Percentiles rank a stretch among this genome's conserved stretches.
Evolutionary conservation across 2,888 invertebrate genomes (phyloP).

Genomic region (Caenorhabditis panamensis): DNA sequence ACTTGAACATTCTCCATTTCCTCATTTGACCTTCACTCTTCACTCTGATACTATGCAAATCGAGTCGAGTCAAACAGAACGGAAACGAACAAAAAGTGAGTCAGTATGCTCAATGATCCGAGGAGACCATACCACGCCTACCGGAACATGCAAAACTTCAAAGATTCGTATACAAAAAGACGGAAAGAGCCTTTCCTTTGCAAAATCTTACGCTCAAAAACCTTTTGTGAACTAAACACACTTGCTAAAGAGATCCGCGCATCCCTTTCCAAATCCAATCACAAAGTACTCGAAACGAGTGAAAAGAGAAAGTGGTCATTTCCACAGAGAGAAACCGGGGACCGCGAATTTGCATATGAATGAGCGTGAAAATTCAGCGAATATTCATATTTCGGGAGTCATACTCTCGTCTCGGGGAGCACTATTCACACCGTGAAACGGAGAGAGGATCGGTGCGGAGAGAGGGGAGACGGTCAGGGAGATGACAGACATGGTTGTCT

Average conservation of each 20-base stretch:
- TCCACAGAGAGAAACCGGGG: background rate
- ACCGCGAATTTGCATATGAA: conserved; percentile 58
- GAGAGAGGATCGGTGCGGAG: conserved; percentile 6
- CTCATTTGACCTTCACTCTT: background rate
- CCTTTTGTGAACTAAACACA: background rate
- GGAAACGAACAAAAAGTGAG: background rate
- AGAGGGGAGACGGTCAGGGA: background rate
- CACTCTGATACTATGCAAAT: background rate
- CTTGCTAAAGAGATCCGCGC: background rate
- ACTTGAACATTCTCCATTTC: too few relatives aligned
- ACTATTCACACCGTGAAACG: conserved; percentile 6
- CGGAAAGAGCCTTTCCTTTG: too few relatives aligned
- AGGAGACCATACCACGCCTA: background rate
- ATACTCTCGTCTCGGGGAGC: conserved; percentile 25
- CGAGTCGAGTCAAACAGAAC: background rate
- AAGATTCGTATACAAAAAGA: background rate
- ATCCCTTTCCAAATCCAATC: conserved; percentile 17
- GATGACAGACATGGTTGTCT: conserved; percentile 3
- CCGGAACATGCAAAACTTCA: background rate
- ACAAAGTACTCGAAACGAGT: background rate
- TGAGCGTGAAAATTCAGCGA: background rate
- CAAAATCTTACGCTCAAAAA: background rate
- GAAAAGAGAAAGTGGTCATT: background rate
- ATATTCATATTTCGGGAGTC: conserved; percentile 19
- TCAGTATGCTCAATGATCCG: conserved; percentile 2